A percentile compares a stretch with the other conserved stretches of the same genome.
Evolutionary conservation across 2,888 invertebrate species (phyloP).

Genomic region (Hylaea fasciaria): DNA sequence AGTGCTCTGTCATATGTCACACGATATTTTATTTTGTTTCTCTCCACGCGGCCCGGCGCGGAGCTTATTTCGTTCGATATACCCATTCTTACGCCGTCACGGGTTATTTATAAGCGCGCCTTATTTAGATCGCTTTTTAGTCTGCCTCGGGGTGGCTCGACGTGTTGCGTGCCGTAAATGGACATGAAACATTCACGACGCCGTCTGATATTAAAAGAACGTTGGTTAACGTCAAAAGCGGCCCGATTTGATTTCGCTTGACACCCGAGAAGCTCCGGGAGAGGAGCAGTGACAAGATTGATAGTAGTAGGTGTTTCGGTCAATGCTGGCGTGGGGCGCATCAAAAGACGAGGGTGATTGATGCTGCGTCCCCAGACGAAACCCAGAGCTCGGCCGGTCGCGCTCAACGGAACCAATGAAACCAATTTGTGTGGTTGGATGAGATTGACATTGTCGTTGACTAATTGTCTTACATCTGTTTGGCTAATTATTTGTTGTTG

Average conservation of each 20-base stretch:
- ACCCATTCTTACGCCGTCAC: conserved; percentile 70
- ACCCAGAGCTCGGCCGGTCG: conserved; percentile 59
- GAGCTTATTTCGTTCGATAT: conserved; percentile 69
- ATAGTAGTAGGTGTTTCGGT: conserved; percentile 61
- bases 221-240: conserved; percentile 40
- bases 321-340: conserved; percentile 62
- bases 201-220: conserved; percentile 37
- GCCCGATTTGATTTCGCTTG: conserved; percentile 54
- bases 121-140: conserved; percentile 65
- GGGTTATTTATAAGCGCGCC: conserved; percentile 75
- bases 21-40: conserved; percentile 74
- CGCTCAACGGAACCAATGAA: conserved; percentile 52
- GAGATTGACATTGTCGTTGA: conserved; percentile 47
- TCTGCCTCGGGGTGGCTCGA: conserved; percentile 43
- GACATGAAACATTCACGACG: conserved; percentile 42
- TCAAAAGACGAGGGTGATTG: conserved; percentile 73
- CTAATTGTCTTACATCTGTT: conserved; percentile 36
- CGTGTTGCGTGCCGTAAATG: conserved; percentile 43
- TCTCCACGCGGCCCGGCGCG: conserved; percentile 53
- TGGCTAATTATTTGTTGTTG: conserved; percentile 21
- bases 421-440: conserved; percentile 57
- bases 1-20: conserved; percentile 78
- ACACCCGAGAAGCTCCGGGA: conserved; percentile 59
- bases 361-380: conserved; percentile 66
- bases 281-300: conserved; percentile 73